Conservation (phyloP, 2,113 vertebrate species). For the Phalacrocorax aristotelis region DNA sequence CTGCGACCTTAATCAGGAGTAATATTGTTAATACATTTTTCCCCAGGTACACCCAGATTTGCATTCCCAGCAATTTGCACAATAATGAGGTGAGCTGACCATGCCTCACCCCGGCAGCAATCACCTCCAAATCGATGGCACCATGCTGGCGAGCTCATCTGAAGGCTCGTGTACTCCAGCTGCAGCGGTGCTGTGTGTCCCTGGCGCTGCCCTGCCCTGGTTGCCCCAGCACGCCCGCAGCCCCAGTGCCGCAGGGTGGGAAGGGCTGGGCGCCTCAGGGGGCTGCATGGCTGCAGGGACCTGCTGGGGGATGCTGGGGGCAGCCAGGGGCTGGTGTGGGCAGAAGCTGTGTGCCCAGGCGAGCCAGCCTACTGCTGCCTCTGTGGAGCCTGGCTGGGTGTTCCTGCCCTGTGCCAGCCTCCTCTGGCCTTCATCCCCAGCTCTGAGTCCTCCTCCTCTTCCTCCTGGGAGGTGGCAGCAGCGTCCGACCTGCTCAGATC, state of each 20-base stretch:
- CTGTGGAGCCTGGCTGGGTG: not conserved
- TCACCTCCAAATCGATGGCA: not conserved
- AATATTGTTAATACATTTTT: not conserved
- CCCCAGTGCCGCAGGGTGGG: fast-evolving
- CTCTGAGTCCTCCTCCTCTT: not conserved
- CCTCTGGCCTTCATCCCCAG: not conserved
- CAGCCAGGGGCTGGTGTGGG: fast-evolving
- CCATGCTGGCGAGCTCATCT: fast-evolving
- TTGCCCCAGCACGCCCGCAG: not conserved
- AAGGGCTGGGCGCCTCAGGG: fast-evolving
- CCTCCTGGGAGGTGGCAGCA: not conserved
- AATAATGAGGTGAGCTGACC: not conserved
- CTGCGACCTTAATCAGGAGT: not conserved
- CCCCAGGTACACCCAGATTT: not conserved
- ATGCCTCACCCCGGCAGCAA: not conserved
- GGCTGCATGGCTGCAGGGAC: not conserved
- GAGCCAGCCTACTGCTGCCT: not conserved
- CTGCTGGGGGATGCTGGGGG: not conserved
- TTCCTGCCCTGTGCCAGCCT: not conserved
- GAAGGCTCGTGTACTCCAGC: not conserved
- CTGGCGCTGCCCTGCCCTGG: fast-evolving
- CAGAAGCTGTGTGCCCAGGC: not conserved
- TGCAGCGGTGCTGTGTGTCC: fast-evolving
- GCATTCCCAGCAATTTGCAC: not conserved
- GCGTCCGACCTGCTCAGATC: not conserved